Conservation (phyloP, 2,888 invertebrate species). For the Plusia festucae region DNA sequence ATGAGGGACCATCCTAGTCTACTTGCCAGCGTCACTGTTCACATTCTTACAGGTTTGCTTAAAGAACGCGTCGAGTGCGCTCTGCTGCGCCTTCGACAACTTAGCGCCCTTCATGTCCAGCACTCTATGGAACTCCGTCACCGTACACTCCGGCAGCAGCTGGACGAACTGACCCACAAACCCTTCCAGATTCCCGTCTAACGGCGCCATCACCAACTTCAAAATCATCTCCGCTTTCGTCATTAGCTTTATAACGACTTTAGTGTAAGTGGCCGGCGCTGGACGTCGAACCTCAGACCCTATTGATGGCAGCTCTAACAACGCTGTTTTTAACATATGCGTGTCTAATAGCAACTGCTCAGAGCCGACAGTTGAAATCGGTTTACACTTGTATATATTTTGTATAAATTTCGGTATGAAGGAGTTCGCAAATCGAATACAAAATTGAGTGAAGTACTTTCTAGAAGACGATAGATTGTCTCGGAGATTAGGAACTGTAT, state of each 20-base stretch:
- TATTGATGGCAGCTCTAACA: constrained; percentile 98
- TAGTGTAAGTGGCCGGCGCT: constrained; percentile 96
- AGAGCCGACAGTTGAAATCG: constrained; percentile 96
- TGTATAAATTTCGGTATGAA: constrained; percentile 98
- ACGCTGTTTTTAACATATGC: constrained; percentile 97
- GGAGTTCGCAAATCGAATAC: constrained; percentile 98
- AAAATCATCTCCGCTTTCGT: constrained; percentile 99
- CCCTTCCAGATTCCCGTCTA: constrained; percentile 91
- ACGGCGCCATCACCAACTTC: constrained; percentile 99
- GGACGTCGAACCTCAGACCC: constrained; percentile 96
- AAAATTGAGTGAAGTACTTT: constrained; percentile 99
- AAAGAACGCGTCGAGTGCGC: constrained; percentile 73
- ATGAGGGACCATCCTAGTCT: background rate
- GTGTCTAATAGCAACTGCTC: constrained; percentile 98
- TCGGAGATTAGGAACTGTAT: constrained; percentile 95
- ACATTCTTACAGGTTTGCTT: constrained; percentile 65
- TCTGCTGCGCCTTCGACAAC: constrained; percentile 74
- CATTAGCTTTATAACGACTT: constrained; percentile 96
- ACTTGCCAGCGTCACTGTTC: constrained; percentile 35
- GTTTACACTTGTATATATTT: constrained; percentile 96
- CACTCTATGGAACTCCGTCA: constrained; percentile 97
- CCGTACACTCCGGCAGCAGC: constrained; percentile 96
- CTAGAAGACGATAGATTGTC: constrained; percentile 97
- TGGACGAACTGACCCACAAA: constrained; percentile 97
- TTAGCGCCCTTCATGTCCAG: constrained; percentile 97